Evolutionary conservation across 2,797 vertebrate genomes (phyloP), one percentile per base, ranked within the genome.

Genomic region (Rhabdomys pumilio): DNA sequence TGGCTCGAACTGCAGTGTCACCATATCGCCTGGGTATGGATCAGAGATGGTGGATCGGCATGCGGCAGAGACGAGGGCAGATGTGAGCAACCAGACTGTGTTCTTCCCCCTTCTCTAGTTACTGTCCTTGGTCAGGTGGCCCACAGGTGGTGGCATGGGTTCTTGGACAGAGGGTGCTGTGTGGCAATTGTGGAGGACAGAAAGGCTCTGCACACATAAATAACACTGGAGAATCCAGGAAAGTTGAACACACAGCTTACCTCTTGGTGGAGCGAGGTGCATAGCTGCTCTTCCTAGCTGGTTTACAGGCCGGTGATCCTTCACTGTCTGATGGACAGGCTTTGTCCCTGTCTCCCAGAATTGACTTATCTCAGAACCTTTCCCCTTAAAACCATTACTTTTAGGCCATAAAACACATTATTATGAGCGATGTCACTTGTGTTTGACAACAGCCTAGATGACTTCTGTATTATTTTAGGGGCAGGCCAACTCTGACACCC

Each of bases 91-190:
- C 5, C 5, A 59, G 6, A 44, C 20, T 26, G 34, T 3, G 1
- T 3, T 9, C 6, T 4, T 85, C 34, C 19, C 2, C 13, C 61
- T 73, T 69, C 0, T 19, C 44, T 19, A 0, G 6, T 50, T 24
- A 15, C 17, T 84, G 82, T 93, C 73, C 4, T 1, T 47, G 29
- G 14, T 50, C 53, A 47, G 57, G 50, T 19, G 69, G 12, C 19
- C 1, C 0, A 0, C 15, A 38, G 41, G 73, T 29, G 7, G 29
- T 2, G 59, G 77, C n/a, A 29, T 11, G 24, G 55, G 31, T 41
- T 53, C 65, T 88, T 44, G 65, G 65, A 5, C 61, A 63, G 63
- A 93, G 41, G 4, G 22, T n/a, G 73, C 38, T 76, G 31, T 72
- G 55, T 31, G 72, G 63, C 47, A 26, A 26, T 26, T 75, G 22